Evolutionary conservation across 2,113 vertebrate genomes (phyloP).

Genomic region (Triplophysa siluroides): DNA sequence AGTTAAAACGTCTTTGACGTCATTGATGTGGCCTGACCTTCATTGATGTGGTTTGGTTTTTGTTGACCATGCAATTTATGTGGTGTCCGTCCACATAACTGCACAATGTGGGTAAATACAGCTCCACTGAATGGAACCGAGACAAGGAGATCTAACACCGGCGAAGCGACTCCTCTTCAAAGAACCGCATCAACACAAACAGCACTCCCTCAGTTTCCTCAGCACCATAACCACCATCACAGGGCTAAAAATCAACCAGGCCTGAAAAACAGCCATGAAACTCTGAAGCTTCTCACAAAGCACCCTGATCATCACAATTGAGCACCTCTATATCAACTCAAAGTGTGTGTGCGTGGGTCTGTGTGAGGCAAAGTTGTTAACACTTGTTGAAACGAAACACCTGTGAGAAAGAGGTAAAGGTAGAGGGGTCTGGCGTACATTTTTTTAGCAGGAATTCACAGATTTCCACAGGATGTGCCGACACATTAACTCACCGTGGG

Average conservation of each 20-base stretch:
- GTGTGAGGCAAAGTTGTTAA: not conserved
- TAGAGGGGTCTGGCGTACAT: not conserved
- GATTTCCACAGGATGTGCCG: not conserved
- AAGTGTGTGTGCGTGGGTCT: not conserved
- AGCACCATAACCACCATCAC: not conserved
- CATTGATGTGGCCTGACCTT: conserved; percentile 7
- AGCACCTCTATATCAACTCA: not conserved
- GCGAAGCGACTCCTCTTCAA: not conserved
- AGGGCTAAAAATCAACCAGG: not conserved
- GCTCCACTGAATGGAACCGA: not conserved
- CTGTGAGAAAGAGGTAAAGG: conserved; percentile 10
- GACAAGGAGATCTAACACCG: not conserved
- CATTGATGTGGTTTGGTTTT: conserved; percentile 28
- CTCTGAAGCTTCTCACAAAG: not conserved
- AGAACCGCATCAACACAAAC: not conserved
- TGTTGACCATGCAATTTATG: not conserved
- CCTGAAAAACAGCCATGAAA: not conserved
- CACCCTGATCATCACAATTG: not conserved
- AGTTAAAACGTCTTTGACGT: not conserved
- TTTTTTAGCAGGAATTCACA: not conserved
- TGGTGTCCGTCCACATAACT: not conserved
- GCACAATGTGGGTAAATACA: not conserved
- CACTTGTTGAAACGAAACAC: conserved; percentile 25
- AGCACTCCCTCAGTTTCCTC: not conserved
- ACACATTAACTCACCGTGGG: not conserved